These are phyloP conservation scores for Ashinkailepas kermadecensis DNA, from an alignment of 2,888 invertebrate genomes.

Conservation along the genomic window DNA sequence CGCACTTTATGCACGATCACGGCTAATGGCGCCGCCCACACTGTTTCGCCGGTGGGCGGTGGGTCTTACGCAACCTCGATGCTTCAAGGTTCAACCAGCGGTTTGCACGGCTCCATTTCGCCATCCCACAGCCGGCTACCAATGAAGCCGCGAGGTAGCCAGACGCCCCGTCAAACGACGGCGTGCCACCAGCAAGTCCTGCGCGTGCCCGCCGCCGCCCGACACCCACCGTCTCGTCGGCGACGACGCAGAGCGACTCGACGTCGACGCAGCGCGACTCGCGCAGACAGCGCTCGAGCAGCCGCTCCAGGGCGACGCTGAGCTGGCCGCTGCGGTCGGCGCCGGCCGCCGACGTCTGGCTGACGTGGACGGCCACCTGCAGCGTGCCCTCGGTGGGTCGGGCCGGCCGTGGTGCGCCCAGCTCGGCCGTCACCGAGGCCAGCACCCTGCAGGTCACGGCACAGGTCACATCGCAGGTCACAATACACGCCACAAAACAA, in stretches of 20 bases:
- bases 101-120: too few species aligned
- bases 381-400: slow-evolving; percentile 83
- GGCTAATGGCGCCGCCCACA: too few species aligned
- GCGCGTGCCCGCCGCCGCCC: not conserved
- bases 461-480: not conserved
- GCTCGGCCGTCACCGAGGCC: slow-evolving; percentile 78
- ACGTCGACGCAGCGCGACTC: slow-evolving; percentile 87
- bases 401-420: slow-evolving; percentile 72
- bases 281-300: slow-evolving; percentile 35
- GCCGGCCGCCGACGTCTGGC: slow-evolving; percentile 72
- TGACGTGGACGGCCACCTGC: slow-evolving; percentile 75
- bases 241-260: slow-evolving; percentile 87
- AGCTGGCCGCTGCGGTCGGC: slow-evolving; percentile 60
- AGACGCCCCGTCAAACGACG: too few species aligned
- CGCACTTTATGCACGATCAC: too few species aligned
- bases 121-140: too few species aligned
- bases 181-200: too few species aligned
- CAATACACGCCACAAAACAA: too few species aligned
- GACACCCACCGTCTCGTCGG: slow-evolving; percentile 69
- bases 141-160: too few species aligned
- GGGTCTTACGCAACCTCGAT: too few species aligned
- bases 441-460: slow-evolving; percentile 56
- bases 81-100: too few species aligned
- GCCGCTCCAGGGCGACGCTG: slow-evolving; percentile 29
- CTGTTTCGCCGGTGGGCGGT: too few species aligned